Conservation (phyloP, 1,140 invertebrate genomes). For the Metopolophium dirhodum region DNA sequence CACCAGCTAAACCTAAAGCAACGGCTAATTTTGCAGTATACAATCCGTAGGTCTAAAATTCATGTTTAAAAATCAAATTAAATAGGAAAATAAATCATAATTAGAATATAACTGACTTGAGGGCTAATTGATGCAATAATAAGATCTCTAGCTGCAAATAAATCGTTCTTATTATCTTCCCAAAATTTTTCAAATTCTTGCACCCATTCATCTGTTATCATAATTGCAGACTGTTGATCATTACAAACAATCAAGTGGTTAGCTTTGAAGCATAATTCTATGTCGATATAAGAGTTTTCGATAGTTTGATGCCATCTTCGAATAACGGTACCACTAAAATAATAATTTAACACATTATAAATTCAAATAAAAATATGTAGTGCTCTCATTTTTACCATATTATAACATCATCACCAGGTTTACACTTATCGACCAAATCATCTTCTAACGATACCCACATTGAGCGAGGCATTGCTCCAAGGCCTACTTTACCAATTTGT, state of each 20-base stretch:
- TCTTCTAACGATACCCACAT: conserved; percentile 83
- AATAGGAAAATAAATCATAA: background rate
- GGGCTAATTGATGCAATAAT: conserved; percentile 86
- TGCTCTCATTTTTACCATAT: conserved; percentile 71
- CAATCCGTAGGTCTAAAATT: conserved; percentile 79
- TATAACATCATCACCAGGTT: conserved; percentile 86
- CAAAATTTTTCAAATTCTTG: conserved; percentile 80
- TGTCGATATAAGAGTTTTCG: conserved; percentile 70
- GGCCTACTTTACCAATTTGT: conserved; percentile 73
- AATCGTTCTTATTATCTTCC: conserved; percentile 69
- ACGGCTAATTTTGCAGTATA: conserved; percentile 87
- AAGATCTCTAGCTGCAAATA: conserved; percentile 76
- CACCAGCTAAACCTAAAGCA: conserved; percentile 75
- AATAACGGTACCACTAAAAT: conserved; percentile 76
- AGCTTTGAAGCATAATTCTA: conserved; percentile 76
- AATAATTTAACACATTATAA: background rate
- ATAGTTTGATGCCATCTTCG: conserved; percentile 73
- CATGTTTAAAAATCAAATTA: conserved; percentile 9
- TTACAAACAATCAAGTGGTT: conserved; percentile 79
- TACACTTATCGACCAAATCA: conserved; percentile 86
- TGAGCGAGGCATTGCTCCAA: conserved; percentile 78
- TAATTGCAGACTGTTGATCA: conserved; percentile 68
- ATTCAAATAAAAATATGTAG: background rate
- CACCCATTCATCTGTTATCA: conserved; percentile 74
- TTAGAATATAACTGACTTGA: conserved; percentile 67